Evolutionary conservation across 1,140 invertebrate species (phyloP).

Genomic region (Eumeta japonica): DNA sequence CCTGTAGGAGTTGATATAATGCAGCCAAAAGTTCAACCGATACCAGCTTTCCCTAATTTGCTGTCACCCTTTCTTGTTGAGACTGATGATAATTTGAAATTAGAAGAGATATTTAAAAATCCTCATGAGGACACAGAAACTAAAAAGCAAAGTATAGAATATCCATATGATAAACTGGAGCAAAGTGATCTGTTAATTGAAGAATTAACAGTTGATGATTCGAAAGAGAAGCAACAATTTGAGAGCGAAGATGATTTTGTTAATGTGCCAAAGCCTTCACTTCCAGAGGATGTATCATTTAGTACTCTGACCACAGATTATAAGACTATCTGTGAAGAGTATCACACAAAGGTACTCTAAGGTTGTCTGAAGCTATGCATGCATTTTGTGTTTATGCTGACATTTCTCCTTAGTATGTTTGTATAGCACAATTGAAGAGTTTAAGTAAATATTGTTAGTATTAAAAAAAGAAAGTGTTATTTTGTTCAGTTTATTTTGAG

Average conservation of each 20-base stretch:
- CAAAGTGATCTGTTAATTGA: constrained; percentile 42
- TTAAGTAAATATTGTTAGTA: too few relatives aligned
- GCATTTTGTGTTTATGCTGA: not conserved
- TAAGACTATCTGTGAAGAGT: constrained; percentile 53
- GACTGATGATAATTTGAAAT: constrained; percentile 25
- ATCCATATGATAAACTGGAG: too few relatives aligned
- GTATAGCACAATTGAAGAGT: too few relatives aligned
- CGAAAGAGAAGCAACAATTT: constrained; percentile 31
- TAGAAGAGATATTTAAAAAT: constrained; percentile 31
- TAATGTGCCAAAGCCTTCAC: constrained; percentile 34
- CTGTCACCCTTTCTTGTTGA: constrained; percentile 39
- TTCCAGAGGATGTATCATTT: constrained; percentile 39
- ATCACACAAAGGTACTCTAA: constrained; percentile 43
- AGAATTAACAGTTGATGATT: constrained; percentile 42
- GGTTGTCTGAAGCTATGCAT: not conserved
- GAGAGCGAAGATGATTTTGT: constrained; percentile 19
- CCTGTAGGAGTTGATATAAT: constrained; percentile 32
- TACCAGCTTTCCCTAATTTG: constrained; percentile 35
- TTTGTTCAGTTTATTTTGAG: too few relatives aligned
- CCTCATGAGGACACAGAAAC: not conserved
- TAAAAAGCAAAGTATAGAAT: not conserved
- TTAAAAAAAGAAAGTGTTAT: too few relatives aligned
- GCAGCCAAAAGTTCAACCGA: constrained; percentile 20
- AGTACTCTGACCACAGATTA: constrained; percentile 53
- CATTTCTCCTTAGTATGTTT: not conserved